Base-by-base conservation (phyloP, 2,113 vertebrate species). In the western clawed frog (Xenopus tropicalis) region DNA sequence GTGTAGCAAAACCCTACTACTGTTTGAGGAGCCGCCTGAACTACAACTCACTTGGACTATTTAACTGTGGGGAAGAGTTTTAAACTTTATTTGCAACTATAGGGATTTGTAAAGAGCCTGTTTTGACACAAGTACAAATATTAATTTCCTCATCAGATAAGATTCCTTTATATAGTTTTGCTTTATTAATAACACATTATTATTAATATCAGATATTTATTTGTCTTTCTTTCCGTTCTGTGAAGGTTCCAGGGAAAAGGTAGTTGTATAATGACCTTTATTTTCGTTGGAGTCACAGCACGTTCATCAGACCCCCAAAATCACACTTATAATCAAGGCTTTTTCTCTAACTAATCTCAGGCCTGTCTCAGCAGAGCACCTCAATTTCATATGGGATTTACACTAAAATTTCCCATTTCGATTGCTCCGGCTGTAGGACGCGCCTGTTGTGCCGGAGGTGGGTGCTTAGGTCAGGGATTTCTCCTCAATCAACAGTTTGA, bases 401-500 rank as follows among this genome's bases (percentile, higher is more conserved):
- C 44, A 78, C 74, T 65, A 56, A 58, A 71, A 69, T 77, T 77
- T 83, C 43, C 1, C 59, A 69, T 83, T 82, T 80, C 83, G 81
- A 70, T 71, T 62, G 78, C 63, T 5, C 20, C 3, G 3, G 77
- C 73, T 77, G 78, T 64, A 83, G 74, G 67, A 84, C 62, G 64
- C 46, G 65, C 78, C 17, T 71, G 83, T 84, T 78, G 79, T 86
- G 81, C 72, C 78, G 64, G 69, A 86, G 73, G 71, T 79, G 67
- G 70, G 85, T 73, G 63, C 77, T 65, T 78, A 83, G 82, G 82
- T 82, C 81, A 87, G 86, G 82, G 78, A 10, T 67, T 66, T 66
- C 78, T 85, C 79, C 73, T 86, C 86, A 84, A 82, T 84, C 88
- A 87, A 79, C 76, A 79, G 77, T 82, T 84, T 78, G 83, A 69